Evolutionary conservation across 2,797 vertebrate genomes (phyloP), one percentile per base, ranked within the genome.

Genomic region (Buphagus erythrorhynchus): DNA sequence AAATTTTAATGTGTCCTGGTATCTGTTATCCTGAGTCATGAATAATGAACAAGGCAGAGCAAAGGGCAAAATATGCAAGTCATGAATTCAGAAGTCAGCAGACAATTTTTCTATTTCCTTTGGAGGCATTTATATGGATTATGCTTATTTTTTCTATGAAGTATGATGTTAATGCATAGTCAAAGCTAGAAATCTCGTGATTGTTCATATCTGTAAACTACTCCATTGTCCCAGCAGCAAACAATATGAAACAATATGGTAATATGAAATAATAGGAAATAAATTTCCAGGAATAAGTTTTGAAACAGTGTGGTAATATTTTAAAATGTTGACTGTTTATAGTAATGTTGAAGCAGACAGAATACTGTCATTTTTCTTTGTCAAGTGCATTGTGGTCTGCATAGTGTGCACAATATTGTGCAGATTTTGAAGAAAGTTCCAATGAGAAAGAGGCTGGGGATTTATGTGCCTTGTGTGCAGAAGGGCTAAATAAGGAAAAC

Each of bases 41-140:
- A 90, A 79, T 95, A 92, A 84, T 76, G 51, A 89, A 75, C 31
- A 12, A 21, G 36, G 26, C 51, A 88, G 46, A 93, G 46, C 58
- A 96, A 88, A 94, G 88, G 80, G 63, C 80, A 88, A 51, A 92
- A 76, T 84, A 62, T 66, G 36, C 86, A 93, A 88, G 71, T 96
- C 80, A 78, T 84, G 40, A 86, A 66, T 82, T 92, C 26, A 73
- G 43, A 75, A 90, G 28, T 68, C 62, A 80, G 28, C 33, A 52
- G 58, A 78, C 55, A 87, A 62, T 82, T 72, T 82, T 29, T 72
- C 49, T 68, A 0, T 68, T 88, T 94, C 54, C 40, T 92, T 76
- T 71, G 55, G 57, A 79, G 59, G 16, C 33, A 71, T 76, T 63
- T 90, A 24, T 72, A 59, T 3, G 7, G 46, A 36, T 83, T 91